Evolutionary conservation across 2,797 vertebrate species (phyloP).

Genomic region (Brotogeris chrysoptera): DNA sequence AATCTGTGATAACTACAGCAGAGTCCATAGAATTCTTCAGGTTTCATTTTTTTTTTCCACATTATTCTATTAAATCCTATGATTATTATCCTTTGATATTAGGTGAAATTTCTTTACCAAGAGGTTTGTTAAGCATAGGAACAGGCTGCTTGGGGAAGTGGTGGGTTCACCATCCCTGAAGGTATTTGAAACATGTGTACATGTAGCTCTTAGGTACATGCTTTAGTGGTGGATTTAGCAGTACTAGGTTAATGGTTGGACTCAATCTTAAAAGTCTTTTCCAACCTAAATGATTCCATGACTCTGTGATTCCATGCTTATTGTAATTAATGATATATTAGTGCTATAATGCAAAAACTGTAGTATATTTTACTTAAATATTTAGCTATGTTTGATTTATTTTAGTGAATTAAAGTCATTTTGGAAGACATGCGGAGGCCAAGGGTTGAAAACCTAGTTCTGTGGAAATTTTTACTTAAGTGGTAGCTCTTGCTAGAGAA

Average conservation of each 20-base stretch:
- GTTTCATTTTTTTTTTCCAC: rapidly evolving
- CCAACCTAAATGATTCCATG: neutral
- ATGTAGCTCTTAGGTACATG: neutral
- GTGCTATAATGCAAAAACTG: neutral
- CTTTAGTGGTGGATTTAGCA: neutral
- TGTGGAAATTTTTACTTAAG: neutral
- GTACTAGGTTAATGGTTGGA: neutral
- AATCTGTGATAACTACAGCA: neutral
- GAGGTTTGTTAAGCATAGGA: neutral
- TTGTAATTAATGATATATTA: neutral
- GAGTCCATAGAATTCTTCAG: neutral
- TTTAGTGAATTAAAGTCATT: neutral
- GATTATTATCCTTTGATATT: neutral
- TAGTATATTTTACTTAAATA: neutral
- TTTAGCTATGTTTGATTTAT: neutral
- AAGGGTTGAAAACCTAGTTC: neutral
- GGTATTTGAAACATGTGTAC: neutral
- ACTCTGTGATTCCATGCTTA: neutral
- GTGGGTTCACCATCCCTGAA: neutral
- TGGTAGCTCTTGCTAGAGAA: neutral
- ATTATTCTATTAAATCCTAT: neutral
- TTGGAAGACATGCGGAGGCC: neutral
- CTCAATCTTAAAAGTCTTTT: neutral
- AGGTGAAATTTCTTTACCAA: neutral
- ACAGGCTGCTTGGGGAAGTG: neutral